phyloP scores from a whole-genome alignment of 2,113 vertebrate species.

The Orientallactaga bullata region DNA sequence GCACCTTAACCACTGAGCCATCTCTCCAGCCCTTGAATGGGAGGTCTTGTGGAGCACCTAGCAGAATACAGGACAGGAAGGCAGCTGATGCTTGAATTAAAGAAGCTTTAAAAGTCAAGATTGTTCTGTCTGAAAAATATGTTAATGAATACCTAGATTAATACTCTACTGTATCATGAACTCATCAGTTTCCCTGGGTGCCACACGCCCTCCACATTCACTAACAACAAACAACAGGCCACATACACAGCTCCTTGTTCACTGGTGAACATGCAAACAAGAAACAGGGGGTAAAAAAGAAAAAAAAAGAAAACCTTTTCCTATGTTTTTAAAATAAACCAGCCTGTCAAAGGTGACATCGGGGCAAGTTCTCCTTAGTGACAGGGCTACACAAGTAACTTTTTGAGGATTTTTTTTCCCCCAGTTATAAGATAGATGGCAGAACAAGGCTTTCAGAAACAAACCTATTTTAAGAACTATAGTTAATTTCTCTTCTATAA shows the following conservation, averaged over 20 bases:
- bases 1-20: no score
- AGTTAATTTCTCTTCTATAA: slow-evolving; percentile 76
- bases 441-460: slow-evolving; percentile 72
- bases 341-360: slow-evolving; percentile 1
- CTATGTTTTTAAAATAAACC: slow-evolving; percentile 6
- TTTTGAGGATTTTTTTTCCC: not conserved
- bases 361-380: slow-evolving; percentile 8
- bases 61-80: slow-evolving; percentile 14
- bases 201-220: not conserved
- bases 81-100: slow-evolving; percentile 35
- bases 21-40: no score
- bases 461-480: slow-evolving; percentile 76
- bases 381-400: slow-evolving; percentile 36
- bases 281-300: not conserved
- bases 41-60: not conserved
- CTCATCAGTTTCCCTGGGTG: not conserved
- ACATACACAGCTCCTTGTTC: not conserved
- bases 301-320: not conserved
- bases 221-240: slow-evolving; percentile 28
- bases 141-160: slow-evolving; percentile 64
- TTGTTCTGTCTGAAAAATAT: slow-evolving; percentile 77
- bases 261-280: slow-evolving; percentile 13
- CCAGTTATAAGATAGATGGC: slow-evolving; percentile 56
- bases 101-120: slow-evolving; percentile 58
- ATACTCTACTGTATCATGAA: slow-evolving; percentile 40